These are phyloP conservation scores for Helicoverpa armigera DNA, from an alignment of 1,140 invertebrate genomes.

Conservation along the genomic window DNA sequence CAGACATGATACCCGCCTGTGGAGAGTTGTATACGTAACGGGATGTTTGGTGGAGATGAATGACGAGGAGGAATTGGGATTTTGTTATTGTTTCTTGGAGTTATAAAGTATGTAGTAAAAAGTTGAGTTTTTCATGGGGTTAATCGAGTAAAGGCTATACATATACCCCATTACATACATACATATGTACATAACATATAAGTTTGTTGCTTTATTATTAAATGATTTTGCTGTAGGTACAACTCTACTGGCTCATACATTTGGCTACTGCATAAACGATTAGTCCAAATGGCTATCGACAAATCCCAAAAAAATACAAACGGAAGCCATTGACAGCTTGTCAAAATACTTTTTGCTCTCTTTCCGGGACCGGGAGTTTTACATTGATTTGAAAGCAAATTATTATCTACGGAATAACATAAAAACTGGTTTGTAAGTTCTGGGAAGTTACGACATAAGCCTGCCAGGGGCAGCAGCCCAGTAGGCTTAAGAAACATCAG, in stretches of 20 bases:
- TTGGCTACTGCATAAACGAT: too few species aligned
- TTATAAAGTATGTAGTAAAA: too few species aligned
- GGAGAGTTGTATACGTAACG: neutral
- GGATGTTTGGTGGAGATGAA: neutral
- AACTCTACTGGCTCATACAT: too few species aligned
- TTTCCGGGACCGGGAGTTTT: neutral
- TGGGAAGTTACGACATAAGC: neutral
- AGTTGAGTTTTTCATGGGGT: too few species aligned
- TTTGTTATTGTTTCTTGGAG: too few species aligned
- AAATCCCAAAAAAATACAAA: neutral
- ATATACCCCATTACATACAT: too few species aligned
- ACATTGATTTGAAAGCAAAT: neutral
- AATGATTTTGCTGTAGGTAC: too few species aligned
- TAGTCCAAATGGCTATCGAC: neutral
- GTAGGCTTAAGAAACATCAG: neutral
- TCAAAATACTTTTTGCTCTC: constrained; percentile 6
- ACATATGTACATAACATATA: too few species aligned
- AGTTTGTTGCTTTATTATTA: too few species aligned
- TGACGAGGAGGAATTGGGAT: neutral
- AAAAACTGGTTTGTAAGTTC: neutral
- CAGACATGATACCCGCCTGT: constrained; percentile 15
- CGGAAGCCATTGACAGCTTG: neutral
- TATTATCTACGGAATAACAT: neutral
- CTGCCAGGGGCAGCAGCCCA: neutral
- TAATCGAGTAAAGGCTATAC: too few species aligned